Percentiles rank a stretch among this genome's conserved stretches.
Evolutionary conservation across 2,113 vertebrate species (phyloP).

Genomic region (Rhynchopsitta pachyrhyncha): DNA sequence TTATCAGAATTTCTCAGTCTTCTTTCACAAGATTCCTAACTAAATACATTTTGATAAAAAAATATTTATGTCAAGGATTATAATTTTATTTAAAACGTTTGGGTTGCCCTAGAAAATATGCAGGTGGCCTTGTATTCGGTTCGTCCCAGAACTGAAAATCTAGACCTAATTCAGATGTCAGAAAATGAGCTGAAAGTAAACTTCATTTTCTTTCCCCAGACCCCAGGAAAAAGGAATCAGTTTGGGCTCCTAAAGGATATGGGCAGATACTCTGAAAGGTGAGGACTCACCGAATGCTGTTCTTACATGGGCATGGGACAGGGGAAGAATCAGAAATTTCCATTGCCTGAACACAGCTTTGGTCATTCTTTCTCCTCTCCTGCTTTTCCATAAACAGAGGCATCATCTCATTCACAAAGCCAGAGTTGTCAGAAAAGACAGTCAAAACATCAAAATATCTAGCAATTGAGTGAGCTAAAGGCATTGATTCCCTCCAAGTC

Average conservation of each 20-base stretch:
- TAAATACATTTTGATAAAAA: not conserved
- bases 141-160: not conserved
- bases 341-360: not conserved
- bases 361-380: not conserved
- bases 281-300: not conserved
- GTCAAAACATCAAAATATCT: not conserved
- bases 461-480: not conserved
- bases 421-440: not conserved
- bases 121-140: not conserved
- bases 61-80: not conserved
- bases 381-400: not conserved
- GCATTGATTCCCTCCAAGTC: not conserved
- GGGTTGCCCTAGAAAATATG: not conserved
- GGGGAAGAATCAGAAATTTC: not conserved
- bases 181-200: not conserved
- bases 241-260: not conserved
- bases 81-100: not conserved
- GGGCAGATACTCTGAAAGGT: not conserved
- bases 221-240: not conserved
- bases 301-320: not conserved
- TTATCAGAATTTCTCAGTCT: not conserved
- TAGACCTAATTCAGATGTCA: not conserved
- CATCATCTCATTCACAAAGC: not conserved
- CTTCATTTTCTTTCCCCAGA: rapidly evolving
- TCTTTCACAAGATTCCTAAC: not conserved